A percentile compares a stretch with the other conserved stretches of the same genome.
These are phyloP conservation scores for crab-eating macaque (Macaca fascicularis) DNA, from an alignment of 2,113 vertebrate species.

Conservation along the genomic window DNA sequence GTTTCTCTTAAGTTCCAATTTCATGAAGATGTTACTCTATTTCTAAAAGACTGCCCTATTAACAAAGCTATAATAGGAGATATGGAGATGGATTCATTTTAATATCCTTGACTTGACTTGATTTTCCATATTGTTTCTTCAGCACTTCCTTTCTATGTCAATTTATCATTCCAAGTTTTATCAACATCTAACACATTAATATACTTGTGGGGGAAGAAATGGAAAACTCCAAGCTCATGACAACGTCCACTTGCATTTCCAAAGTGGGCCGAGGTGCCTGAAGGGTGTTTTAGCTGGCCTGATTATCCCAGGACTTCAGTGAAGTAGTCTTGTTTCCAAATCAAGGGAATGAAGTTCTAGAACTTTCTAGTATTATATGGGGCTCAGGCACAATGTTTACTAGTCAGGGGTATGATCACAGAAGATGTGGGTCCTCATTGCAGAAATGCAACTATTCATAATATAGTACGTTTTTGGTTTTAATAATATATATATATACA, in stretches of 20 bases:
- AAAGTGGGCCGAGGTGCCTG: neutral
- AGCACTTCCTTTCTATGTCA: slow-evolving; percentile 38
- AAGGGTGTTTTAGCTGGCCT: neutral
- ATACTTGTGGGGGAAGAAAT: neutral
- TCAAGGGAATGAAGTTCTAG: neutral
- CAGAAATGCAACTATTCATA: neutral
- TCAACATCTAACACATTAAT: neutral
- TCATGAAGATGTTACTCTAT: slow-evolving; percentile 15
- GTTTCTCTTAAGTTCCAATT: slow-evolving; percentile 32
- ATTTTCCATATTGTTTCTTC: slow-evolving; percentile 35
- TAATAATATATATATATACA: neutral
- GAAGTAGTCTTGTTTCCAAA: slow-evolving; percentile 26
- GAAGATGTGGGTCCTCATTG: neutral
- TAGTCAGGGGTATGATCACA: neutral
- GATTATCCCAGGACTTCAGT: slow-evolving; percentile 9
- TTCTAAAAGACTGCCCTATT: slow-evolving; percentile 23
- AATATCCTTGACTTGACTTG: slow-evolving; percentile 29
- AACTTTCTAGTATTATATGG: neutral
- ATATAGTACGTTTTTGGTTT: neutral
- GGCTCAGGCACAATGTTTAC: neutral
- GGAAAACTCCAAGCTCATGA: neutral
- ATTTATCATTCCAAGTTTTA: slow-evolving; percentile 45
- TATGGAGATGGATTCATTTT: neutral
- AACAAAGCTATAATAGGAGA: neutral
- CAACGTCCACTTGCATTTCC: neutral